Evolutionary conservation across 2,888 invertebrate genomes (phyloP).

Genomic region (Eulithis prunata): DNA sequence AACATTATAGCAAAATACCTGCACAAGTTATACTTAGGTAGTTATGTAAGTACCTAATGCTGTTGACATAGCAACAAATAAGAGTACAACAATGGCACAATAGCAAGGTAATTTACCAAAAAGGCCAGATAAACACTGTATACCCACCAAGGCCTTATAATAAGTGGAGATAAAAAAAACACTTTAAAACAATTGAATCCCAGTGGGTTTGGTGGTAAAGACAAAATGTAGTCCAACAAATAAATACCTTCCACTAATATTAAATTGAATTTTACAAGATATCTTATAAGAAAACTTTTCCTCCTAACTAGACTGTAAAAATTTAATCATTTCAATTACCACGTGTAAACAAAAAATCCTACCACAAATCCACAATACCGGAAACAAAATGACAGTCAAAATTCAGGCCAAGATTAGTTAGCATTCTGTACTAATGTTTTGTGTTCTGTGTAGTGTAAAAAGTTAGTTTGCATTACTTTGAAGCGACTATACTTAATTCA

Average conservation of each 20-base stretch:
- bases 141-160: no score
- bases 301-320: constrained; percentile 9
- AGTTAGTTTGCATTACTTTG: no score
- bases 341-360: constrained; percentile 23
- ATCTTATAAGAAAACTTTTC: constrained; percentile 5
- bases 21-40: neutral
- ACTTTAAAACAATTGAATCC: neutral
- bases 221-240: neutral
- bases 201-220: no score
- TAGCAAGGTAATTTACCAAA: neutral
- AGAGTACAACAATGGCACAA: constrained; percentile 1
- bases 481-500: no score
- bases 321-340: constrained; percentile 19
- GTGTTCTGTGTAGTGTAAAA: no score
- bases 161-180: no score
- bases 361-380: neutral
- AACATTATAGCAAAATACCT: neutral
- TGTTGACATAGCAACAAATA: constrained; percentile 32
- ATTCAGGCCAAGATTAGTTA: no score
- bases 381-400: neutral
- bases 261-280: constrained; percentile 6
- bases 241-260: neutral
- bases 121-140: neutral
- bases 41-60: neutral
- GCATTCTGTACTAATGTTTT: no score